Percentiles rank a stretch among this genome's conserved stretches.
Evolutionary conservation across 2,797 vertebrate species (phyloP).

Genomic region (Sciurus carolinensis): DNA sequence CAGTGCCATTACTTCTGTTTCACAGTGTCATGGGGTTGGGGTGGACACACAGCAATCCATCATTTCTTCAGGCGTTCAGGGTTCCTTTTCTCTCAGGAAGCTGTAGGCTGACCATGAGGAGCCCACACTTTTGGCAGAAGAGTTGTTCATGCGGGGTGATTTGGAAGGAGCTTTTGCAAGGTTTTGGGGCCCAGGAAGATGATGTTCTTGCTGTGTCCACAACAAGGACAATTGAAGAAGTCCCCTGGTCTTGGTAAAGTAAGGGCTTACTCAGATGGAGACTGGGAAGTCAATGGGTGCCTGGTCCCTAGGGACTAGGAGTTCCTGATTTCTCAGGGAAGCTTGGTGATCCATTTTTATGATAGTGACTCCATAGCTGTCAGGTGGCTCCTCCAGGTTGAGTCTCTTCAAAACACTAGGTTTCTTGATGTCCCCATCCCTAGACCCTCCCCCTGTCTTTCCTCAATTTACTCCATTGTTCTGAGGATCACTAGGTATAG

Average conservation of each 20-base stretch:
- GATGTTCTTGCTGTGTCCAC: neutral
- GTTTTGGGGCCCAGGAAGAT: neutral
- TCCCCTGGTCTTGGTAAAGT: rapidly evolving
- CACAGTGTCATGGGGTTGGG: neutral
- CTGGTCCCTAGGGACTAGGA: neutral
- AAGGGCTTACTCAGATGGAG: neutral
- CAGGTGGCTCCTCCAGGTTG: neutral
- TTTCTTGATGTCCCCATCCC: neutral
- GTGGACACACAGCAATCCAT: too few relatives aligned
- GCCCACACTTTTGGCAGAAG: neutral
- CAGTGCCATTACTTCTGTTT: neutral
- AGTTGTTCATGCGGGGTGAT: neutral
- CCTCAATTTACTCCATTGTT: neutral
- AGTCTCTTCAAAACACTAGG: neutral
- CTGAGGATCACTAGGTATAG: neutral
- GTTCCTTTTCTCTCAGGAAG: neutral
- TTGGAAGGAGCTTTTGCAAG: neutral
- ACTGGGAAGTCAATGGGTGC: neutral
- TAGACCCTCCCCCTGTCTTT: rapidly evolving
- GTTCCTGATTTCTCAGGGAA: neutral
- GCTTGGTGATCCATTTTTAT: neutral
- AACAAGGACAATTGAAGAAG: neutral
- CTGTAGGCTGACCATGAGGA: neutral
- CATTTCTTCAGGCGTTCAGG: neutral
- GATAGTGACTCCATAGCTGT: neutral